phyloP scores from a whole-genome alignment of 2,113 vertebrate species.

The Scortum barcoo region DNA sequence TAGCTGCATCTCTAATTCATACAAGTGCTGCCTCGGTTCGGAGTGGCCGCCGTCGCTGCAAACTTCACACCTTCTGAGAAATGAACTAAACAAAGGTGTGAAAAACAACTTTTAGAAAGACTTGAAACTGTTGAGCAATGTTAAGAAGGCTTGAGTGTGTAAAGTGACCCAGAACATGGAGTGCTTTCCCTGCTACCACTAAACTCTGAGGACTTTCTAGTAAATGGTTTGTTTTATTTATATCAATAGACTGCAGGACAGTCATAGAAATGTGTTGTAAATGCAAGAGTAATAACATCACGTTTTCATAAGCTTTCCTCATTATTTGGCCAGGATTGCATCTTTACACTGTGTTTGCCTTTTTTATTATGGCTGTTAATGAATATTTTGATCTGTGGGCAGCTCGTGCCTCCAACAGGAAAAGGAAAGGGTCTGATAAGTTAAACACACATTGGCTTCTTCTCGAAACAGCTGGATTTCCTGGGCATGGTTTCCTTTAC shows the following conservation, averaged over 20 bases:
- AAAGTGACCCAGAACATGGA: not conserved
- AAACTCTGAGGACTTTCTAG: not conserved
- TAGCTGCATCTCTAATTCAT: slow-evolving; percentile 84
- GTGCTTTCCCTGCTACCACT: not conserved
- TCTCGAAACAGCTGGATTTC: slow-evolving; percentile 53
- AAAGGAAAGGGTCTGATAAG: slow-evolving; percentile 72
- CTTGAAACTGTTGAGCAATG: not conserved
- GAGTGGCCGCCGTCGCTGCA: slow-evolving; percentile 31
- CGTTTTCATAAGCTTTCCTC: not conserved
- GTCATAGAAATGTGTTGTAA: not conserved
- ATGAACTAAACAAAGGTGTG: slow-evolving; percentile 15
- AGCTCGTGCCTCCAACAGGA: slow-evolving; percentile 49
- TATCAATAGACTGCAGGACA: not conserved
- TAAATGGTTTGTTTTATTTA: not conserved
- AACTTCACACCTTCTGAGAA: slow-evolving; percentile 72
- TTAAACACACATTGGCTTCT: slow-evolving; percentile 40
- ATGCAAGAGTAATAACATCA: not conserved
- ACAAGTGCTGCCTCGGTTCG: slow-evolving; percentile 62
- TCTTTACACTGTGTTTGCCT: not conserved
- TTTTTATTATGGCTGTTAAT: slow-evolving; percentile 4
- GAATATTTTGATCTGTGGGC: slow-evolving; percentile 43
- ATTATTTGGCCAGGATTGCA: not conserved
- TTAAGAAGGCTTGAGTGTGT: not conserved
- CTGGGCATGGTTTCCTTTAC: slow-evolving; percentile 60
- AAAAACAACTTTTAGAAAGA: slow-evolving; percentile 21